Conservation (phyloP, 2,888 invertebrate species). For the Lymantria dispar region DNA sequence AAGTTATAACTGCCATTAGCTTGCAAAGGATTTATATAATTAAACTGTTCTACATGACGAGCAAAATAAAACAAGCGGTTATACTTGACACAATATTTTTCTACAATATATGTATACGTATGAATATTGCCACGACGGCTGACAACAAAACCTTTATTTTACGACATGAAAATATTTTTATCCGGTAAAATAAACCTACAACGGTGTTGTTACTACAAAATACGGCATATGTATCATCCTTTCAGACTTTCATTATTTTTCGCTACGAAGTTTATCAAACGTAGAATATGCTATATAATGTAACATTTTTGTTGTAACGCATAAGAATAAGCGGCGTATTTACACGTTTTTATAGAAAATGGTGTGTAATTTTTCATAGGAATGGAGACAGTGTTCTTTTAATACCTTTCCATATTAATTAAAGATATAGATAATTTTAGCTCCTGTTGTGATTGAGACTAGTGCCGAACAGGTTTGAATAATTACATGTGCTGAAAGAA, state of each 20-base stretch:
- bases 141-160: conserved; percentile 16
- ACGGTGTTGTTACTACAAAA: conserved; percentile 11
- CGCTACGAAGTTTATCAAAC: conserved; percentile 18
- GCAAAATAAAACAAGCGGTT: neutral
- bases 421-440: no score
- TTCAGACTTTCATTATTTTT: conserved; percentile 17
- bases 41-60: conserved; percentile 1
- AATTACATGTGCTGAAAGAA: no score
- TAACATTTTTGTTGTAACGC: conserved; percentile 7
- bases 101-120: neutral
- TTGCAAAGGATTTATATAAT: conserved; percentile 5
- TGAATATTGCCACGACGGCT: neutral
- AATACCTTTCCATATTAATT: no score
- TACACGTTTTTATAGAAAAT: no score
- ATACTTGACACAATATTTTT: conserved; percentile 2
- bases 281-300: conserved; percentile 24
- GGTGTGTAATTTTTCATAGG: no score
- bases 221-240: conserved; percentile 8
- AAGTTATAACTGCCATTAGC: conserved; percentile 11
- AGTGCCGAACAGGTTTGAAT: no score
- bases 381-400: no score
- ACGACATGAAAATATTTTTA: conserved; percentile 16
- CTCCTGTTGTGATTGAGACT: no score
- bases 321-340: neutral
- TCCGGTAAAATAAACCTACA: conserved; percentile 16